Percentiles rank a stretch among this genome's conserved stretches.
Conservation (phyloP, 2,797 vertebrate species). For the Rachycentron canadum region DNA sequence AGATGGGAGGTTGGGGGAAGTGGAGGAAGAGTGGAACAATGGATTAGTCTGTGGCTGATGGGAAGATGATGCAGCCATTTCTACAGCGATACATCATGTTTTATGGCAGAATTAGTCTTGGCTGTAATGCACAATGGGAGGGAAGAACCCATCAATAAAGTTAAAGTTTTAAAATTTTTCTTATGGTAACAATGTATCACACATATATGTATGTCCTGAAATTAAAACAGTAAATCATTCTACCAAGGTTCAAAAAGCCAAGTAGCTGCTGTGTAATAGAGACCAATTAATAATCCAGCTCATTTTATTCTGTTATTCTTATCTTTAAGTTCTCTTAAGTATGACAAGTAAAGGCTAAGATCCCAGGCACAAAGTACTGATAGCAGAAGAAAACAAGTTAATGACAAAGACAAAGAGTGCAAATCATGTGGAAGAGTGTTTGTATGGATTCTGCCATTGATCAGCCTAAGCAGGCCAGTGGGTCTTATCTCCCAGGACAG, state of each 20-base stretch:
- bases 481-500: slow-evolving; percentile 75
- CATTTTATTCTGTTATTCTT: slow-evolving; percentile 36
- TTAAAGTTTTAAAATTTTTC: not conserved
- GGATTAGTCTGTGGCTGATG: slow-evolving; percentile 44
- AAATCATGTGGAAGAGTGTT: slow-evolving; percentile 47
- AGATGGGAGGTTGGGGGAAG: slow-evolving; percentile 22
- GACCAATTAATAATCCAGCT: slow-evolving; percentile 37
- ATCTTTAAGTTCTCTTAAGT: slow-evolving; percentile 43
- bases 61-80: slow-evolving; percentile 34
- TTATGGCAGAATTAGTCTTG: slow-evolving; percentile 53
- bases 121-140: slow-evolving; percentile 18
- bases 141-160: not conserved
- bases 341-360: slow-evolving; percentile 48
- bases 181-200: slow-evolving; percentile 12
- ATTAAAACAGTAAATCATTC: slow-evolving; percentile 17
- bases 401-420: slow-evolving; percentile 71
- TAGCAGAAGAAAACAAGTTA: slow-evolving; percentile 56
- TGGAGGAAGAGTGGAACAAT: slow-evolving; percentile 35
- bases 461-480: slow-evolving; percentile 67
- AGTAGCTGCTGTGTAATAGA: slow-evolving; percentile 29
- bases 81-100: slow-evolving; percentile 41
- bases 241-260: slow-evolving; percentile 38
- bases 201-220: slow-evolving; percentile 3
- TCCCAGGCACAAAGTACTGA: slow-evolving; percentile 27
- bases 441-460: slow-evolving; percentile 72